Evolutionary conservation across 2,888 invertebrate genomes (phyloP).

Genomic region (Rhagonycha fulva): DNA sequence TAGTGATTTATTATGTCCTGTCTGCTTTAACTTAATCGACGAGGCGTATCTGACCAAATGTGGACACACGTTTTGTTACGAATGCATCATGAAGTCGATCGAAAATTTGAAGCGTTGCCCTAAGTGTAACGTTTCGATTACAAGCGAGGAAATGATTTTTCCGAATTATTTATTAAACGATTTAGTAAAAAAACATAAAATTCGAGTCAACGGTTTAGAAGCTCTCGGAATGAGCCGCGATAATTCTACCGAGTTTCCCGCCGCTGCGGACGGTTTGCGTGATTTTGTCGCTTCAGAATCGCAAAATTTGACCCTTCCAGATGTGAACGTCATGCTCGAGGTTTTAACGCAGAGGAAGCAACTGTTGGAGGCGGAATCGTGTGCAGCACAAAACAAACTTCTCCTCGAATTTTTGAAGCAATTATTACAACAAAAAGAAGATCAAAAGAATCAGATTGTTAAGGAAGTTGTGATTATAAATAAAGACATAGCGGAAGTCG

Average conservation of each 20-base stretch:
- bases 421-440: conserved; percentile 72
- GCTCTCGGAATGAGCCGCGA: conserved; percentile 53
- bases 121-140: conserved; percentile 76
- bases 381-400: conserved; percentile 79
- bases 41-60: conserved; percentile 91
- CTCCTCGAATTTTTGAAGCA: conserved; percentile 83
- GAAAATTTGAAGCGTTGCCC: conserved; percentile 75
- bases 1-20: conserved; percentile 42
- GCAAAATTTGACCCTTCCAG: conserved; percentile 72
- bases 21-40: conserved; percentile 84
- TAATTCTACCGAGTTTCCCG: conserved; percentile 52
- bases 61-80: conserved; percentile 89
- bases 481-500: conserved; percentile 73
- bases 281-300: conserved; percentile 71
- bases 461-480: conserved; percentile 77
- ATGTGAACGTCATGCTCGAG: conserved; percentile 82
- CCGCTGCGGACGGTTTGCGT: conserved; percentile 60
- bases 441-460: conserved; percentile 67
- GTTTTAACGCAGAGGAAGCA: conserved; percentile 79
- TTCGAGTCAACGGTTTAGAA: conserved; percentile 57
- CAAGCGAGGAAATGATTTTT: conserved; percentile 74
- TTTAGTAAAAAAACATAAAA: conserved; percentile 73
- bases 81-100: conserved; percentile 74
- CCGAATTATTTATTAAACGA: conserved; percentile 88
- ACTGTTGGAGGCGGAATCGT: conserved; percentile 79